Evolutionary conservation across 2,888 invertebrate genomes (phyloP).

Genomic region (Drosophila pseudotakahashii): DNA sequence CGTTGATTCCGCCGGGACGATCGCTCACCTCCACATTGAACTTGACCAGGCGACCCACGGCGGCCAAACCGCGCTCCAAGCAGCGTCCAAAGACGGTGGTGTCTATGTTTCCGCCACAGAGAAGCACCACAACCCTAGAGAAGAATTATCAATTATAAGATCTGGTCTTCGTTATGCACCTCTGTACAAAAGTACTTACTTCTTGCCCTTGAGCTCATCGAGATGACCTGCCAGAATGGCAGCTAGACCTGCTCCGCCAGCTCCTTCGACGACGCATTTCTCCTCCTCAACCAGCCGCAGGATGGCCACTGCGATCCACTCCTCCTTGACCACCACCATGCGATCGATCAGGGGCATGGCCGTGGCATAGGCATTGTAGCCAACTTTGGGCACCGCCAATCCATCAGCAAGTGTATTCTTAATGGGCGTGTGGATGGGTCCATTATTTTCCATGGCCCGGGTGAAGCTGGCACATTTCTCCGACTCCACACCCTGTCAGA

Average conservation of each 20-base stretch:
- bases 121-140: slow-evolving; percentile 90
- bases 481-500: slow-evolving; percentile 93
- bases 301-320: slow-evolving; percentile 93
- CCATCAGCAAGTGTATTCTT: slow-evolving; percentile 94
- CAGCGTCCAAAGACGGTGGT: slow-evolving; percentile 95
- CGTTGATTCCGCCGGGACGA: slow-evolving; percentile 93
- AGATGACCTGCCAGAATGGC: slow-evolving; percentile 92
- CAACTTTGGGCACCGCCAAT: slow-evolving; percentile 93
- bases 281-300: slow-evolving; percentile 91
- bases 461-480: slow-evolving; percentile 95
- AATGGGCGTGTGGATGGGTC: slow-evolving; percentile 88
- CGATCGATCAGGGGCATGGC: slow-evolving; percentile 90
- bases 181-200: slow-evolving; percentile 84
- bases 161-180: too few relatives aligned
- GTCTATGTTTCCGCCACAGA: slow-evolving; percentile 96
- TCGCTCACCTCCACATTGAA: slow-evolving; percentile 93
- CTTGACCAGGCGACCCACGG: slow-evolving; percentile 91
- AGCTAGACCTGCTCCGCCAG: slow-evolving; percentile 93
- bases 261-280: slow-evolving; percentile 96
- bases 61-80: slow-evolving; percentile 94
- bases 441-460: slow-evolving; percentile 88
- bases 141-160: neutral
- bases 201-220: slow-evolving; percentile 92
- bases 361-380: slow-evolving; percentile 93
- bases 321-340: slow-evolving; percentile 92